A percentile compares a stretch with the other conserved stretches of the same genome.
Conservation (phyloP, 92 coral and sea anemone genomes). For the Epizoanthus rinbou region DNA sequence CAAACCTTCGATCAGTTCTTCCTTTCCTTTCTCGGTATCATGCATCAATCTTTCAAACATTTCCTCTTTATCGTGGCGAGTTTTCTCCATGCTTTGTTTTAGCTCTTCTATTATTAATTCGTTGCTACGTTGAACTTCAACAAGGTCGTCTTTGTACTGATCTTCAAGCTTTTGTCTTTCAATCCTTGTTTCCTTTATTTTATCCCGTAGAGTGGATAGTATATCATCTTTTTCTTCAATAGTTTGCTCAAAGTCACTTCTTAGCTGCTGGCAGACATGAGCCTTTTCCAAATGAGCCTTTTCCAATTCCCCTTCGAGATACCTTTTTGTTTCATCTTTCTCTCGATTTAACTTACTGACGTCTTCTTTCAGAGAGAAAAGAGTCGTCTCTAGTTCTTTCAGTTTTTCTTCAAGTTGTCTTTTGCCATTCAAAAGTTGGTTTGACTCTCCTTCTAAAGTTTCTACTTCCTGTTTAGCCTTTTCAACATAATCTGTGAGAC, state of each 20-base stretch:
- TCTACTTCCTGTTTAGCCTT: slow-evolving; percentile 11
- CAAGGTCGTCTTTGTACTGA: slow-evolving; percentile 25
- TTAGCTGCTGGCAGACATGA: slow-evolving; percentile 57
- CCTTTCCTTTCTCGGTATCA: slow-evolving; percentile 68
- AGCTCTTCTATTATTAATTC: slow-evolving; percentile 51
- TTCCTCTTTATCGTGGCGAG: slow-evolving; percentile 69
- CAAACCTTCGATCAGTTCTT: slow-evolving; percentile 57
- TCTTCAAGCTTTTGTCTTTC: slow-evolving; percentile 58
- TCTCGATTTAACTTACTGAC: slow-evolving; percentile 48
- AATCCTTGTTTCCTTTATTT: slow-evolving; percentile 48
- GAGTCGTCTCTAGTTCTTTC: background rate
- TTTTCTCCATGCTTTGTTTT: slow-evolving; percentile 61
- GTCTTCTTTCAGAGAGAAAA: slow-evolving; percentile 44
- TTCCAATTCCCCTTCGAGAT: slow-evolving; percentile 56
- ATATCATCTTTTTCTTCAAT: slow-evolving; percentile 62
- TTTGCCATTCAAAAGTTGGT: slow-evolving; percentile 61
- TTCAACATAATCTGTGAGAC: slow-evolving; percentile 29
- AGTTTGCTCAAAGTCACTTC: slow-evolving; percentile 63
- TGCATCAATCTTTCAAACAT: slow-evolving; percentile 73
- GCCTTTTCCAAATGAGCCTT: slow-evolving; percentile 62
- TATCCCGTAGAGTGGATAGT: slow-evolving; percentile 50
- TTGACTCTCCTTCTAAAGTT: slow-evolving; percentile 46
- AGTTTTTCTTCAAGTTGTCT: slow-evolving; percentile 46
- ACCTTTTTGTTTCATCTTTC: slow-evolving; percentile 38
- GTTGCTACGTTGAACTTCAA: slow-evolving; percentile 19